Percentiles rank a stretch among this genome's conserved stretches.
Conservation (phyloP, 2,113 vertebrate species). For the Sprattus sprattus region DNA sequence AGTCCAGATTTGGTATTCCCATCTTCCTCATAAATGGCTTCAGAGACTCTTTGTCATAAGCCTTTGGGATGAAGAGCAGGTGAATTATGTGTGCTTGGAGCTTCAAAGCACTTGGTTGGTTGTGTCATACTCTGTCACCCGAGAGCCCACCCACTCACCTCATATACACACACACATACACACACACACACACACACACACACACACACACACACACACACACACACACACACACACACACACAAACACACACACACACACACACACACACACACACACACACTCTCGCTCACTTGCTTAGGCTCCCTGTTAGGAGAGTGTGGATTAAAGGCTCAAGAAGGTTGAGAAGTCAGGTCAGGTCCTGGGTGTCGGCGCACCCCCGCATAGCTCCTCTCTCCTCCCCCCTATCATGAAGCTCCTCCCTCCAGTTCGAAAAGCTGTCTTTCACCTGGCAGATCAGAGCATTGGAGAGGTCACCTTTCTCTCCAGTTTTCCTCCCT, state of each 20-base stretch:
- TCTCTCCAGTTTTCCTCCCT: slow-evolving; percentile 36
- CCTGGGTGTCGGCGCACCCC: slow-evolving; percentile 51
- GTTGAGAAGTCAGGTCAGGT: slow-evolving; percentile 67
- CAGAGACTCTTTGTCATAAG: neutral
- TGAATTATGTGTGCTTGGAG: no score
- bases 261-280: neutral
- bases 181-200: neutral
- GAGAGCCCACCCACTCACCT: neutral
- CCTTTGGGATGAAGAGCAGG: no score
- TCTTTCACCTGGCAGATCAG: slow-evolving; percentile 33
- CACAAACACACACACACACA: neutral
- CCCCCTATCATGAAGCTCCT: slow-evolving; percentile 22
- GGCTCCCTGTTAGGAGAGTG: slow-evolving; percentile 43
- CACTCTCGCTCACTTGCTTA: slow-evolving; percentile 22
- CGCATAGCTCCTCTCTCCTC: slow-evolving; percentile 40
- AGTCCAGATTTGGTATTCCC: neutral
- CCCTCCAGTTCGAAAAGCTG: slow-evolving; percentile 43
- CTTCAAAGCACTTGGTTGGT: neutral
- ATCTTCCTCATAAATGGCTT: neutral
- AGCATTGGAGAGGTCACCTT: neutral
- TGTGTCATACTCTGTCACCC: neutral
- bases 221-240: neutral
- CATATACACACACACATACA: neutral
- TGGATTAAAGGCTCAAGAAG: slow-evolving; percentile 74
- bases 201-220: slow-evolving; percentile 13